Percentiles rank a stretch among this genome's conserved stretches.
Conservation (phyloP, 2,888 invertebrate genomes). For the Prosopocoilus inquinatus region DNA sequence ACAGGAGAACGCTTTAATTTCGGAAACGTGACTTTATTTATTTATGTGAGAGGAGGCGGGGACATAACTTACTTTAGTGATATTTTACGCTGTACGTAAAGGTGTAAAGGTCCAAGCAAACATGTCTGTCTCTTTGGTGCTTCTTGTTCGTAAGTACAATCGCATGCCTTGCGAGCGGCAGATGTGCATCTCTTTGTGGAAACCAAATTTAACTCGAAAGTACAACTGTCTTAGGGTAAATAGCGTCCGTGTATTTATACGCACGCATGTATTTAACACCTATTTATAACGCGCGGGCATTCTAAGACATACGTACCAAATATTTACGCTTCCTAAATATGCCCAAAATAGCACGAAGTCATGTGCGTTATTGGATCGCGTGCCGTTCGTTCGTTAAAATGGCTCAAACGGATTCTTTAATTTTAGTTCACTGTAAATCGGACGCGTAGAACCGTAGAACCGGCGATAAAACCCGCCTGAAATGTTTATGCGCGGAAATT, state of each 20-base stretch:
- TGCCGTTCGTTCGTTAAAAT: constrained; percentile 19
- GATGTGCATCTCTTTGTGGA: constrained; percentile 23
- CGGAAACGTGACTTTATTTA: too few species aligned
- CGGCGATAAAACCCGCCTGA: too few species aligned
- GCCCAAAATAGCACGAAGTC: constrained; percentile 40
- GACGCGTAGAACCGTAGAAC: too few species aligned
- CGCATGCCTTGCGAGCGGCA: neutral
- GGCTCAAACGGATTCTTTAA: constrained; percentile 35
- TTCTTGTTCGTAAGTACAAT: neutral
- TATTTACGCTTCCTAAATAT: constrained; percentile 39
- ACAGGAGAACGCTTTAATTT: too few species aligned
- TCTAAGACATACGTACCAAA: constrained; percentile 40
- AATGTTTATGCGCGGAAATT: too few species aligned
- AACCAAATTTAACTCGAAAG: constrained; percentile 24
- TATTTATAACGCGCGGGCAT: constrained; percentile 39
- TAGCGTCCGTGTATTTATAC: constrained; percentile 8
- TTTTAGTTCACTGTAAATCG: constrained; percentile 27
- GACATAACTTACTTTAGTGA: too few species aligned
- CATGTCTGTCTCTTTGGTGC: too few species aligned
- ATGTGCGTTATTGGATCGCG: constrained; percentile 33
- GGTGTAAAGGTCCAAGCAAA: too few species aligned
- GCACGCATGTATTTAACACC: constrained; percentile 37
- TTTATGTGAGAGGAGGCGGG: too few species aligned
- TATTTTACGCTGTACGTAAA: too few species aligned
- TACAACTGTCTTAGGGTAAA: constrained; percentile 28